A percentile compares a stretch with the other conserved stretches of the same genome.
Conservation (phyloP, 2,797 vertebrate species). For the Sebastolobus alascanus region DNA sequence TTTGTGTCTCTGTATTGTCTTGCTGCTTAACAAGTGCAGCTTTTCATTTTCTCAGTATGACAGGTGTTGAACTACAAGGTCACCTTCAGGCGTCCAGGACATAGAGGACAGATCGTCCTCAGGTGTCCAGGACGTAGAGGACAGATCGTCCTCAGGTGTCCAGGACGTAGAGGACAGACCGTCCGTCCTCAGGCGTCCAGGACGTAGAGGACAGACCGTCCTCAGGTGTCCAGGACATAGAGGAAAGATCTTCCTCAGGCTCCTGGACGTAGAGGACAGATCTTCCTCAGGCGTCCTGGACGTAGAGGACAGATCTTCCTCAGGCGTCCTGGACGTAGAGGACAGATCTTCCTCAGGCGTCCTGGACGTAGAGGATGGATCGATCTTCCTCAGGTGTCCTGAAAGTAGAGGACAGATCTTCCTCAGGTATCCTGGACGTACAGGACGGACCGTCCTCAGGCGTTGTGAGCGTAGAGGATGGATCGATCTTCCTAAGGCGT, state of each 20-base stretch:
- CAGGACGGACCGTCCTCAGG: no score
- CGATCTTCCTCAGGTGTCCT: no score
- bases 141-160: neutral
- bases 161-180: neutral
- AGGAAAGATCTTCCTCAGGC: neutral
- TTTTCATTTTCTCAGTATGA: neutral
- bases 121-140: neutral
- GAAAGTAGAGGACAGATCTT: no score
- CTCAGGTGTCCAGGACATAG: neutral
- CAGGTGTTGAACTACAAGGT: neutral
- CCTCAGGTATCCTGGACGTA: no score
- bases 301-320: neutral
- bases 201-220: neutral
- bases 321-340: no score
- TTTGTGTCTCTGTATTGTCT: neutral
- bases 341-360: no score
- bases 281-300: neutral
- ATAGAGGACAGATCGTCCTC: neutral
- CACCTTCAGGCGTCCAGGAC: neutral
- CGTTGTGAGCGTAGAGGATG: neutral
- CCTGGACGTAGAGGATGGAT: no score
- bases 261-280: neutral
- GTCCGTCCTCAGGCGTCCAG: no score
- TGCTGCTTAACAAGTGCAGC: neutral
- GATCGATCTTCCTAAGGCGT: neutral